Evolutionary conservation across 2,888 invertebrate genomes (phyloP).

Genomic region (Callimorpha dominula): DNA sequence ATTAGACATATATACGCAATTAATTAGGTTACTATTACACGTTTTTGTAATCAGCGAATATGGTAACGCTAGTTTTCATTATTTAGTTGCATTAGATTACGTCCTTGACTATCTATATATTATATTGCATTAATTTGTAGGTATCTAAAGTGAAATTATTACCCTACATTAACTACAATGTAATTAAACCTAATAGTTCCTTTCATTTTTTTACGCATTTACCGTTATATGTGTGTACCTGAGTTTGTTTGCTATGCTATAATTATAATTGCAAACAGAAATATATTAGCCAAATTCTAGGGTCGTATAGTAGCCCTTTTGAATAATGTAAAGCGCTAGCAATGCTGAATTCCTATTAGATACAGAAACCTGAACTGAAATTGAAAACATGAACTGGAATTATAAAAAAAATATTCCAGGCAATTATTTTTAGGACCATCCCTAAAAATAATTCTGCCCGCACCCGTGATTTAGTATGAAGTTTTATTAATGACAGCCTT

Average conservation of each 20-base stretch:
- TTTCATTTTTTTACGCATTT: background rate
- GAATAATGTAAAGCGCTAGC: too few species aligned
- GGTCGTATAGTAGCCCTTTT: too few species aligned
- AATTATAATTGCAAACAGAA: background rate
- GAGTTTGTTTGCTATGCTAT: background rate
- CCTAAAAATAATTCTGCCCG: too few species aligned
- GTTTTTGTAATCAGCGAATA: constrained; percentile 13
- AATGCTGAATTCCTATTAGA: too few species aligned
- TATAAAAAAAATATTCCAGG: too few species aligned
- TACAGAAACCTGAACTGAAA: too few species aligned
- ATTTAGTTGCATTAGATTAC: constrained; percentile 8
- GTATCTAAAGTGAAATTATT: background rate
- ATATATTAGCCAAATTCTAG: too few species aligned
- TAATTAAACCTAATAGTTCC: background rate
- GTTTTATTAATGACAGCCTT: too few species aligned
- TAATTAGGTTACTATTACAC: constrained; percentile 9
- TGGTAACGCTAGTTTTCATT: background rate
- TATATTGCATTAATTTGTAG: background rate
- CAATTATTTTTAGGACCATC: too few species aligned
- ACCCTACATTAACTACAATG: background rate
- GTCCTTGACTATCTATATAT: background rate
- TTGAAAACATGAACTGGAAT: too few species aligned
- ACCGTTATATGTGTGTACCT: background rate
- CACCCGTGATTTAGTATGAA: too few species aligned
- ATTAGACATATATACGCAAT: constrained; percentile 20